Percentiles rank a stretch among this genome's conserved stretches.
Conservation (phyloP, 2,797 vertebrate species). For the Danio aesculapii region DNA sequence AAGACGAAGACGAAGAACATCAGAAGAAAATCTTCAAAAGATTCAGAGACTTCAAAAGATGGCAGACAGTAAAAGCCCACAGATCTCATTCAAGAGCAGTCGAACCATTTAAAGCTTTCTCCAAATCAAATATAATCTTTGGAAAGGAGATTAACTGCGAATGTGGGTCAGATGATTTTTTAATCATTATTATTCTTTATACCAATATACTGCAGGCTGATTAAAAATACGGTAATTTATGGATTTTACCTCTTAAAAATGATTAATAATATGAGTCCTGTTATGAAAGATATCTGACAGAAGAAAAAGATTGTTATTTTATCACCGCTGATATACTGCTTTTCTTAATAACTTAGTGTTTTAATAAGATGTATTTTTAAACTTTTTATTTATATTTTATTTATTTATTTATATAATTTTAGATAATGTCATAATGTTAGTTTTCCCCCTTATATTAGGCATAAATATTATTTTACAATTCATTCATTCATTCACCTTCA, state of each 20-base stretch:
- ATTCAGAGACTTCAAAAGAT: background rate
- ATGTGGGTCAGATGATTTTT: constrained; percentile 27
- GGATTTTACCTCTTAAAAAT: background rate
- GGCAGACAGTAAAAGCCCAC: background rate
- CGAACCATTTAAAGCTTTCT: constrained; percentile 10
- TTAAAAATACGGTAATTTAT: background rate
- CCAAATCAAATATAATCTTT: constrained; percentile 34
- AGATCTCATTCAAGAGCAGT: background rate
- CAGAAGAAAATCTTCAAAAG: background rate
- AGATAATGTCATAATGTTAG: no score
- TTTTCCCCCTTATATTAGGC: no score
- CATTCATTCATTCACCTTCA: no score
- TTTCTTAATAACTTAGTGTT: no score
- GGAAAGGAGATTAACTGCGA: constrained; percentile 25
- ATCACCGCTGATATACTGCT: no score
- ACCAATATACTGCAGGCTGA: background rate
- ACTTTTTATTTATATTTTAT: no score
- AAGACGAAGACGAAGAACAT: background rate
- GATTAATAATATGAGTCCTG: background rate
- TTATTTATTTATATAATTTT: no score
- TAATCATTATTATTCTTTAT: background rate
- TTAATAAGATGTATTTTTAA: no score
- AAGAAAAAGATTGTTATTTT: no score
- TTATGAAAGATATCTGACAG: background rate
- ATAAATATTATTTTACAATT: no score